Evolutionary conservation across 2,797 vertebrate species (phyloP).

Genomic region (Pipistrellus kuhlii): DNA sequence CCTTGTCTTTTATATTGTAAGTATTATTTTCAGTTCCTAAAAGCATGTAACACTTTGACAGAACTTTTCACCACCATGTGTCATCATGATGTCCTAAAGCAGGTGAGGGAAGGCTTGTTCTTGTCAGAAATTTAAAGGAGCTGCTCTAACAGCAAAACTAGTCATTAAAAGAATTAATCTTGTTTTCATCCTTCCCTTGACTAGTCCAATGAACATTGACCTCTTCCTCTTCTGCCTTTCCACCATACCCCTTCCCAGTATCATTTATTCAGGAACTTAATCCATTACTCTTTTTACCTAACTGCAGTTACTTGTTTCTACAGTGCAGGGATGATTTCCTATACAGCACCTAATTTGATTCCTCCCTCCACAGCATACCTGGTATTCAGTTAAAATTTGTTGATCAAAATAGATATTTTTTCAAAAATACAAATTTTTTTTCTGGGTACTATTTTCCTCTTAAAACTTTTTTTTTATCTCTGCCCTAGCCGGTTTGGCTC

Average conservation of each 20-base stretch:
- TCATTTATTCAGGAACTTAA: not conserved
- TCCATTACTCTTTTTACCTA: not conserved
- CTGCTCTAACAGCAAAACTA: constrained; percentile 36
- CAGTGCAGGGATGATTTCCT: not conserved
- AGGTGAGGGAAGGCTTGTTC: not conserved
- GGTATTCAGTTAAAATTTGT: constrained; percentile 20
- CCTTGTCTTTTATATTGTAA: not conserved
- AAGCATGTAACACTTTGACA: constrained; percentile 4
- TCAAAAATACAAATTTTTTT: not conserved
- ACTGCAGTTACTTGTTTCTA: not conserved
- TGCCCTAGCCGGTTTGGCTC: not conserved
- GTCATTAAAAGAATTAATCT: not conserved
- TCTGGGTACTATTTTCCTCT: not conserved
- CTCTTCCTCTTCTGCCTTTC: not conserved
- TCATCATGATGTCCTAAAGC: not conserved
- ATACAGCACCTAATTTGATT: not conserved
- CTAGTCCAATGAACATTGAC: not conserved
- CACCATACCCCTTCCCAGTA: not conserved
- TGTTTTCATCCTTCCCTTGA: not conserved
- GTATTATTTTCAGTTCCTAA: constrained; percentile 36
- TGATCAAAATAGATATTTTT: constrained; percentile 23
- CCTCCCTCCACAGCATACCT: not conserved
- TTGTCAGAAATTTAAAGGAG: not conserved
- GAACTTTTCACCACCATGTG: constrained; percentile 23
- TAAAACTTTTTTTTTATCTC: constrained; percentile 40